Evolutionary conservation across 2,888 invertebrate species (phyloP).

Genomic region (Himalopsyche japonica): DNA sequence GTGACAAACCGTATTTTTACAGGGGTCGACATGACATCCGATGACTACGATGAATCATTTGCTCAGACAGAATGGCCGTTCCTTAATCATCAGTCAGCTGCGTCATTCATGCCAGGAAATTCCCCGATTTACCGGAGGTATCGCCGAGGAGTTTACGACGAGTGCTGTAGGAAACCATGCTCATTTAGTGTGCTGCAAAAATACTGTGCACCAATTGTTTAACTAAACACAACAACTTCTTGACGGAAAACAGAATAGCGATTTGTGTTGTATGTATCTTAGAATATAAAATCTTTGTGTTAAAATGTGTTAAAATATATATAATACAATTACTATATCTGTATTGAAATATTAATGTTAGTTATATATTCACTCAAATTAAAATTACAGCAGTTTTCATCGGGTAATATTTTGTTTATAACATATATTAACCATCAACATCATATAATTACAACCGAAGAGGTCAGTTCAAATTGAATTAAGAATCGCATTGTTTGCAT

Average conservation of each 20-base stretch:
- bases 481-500: too few species aligned
- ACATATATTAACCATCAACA: too few species aligned
- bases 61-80: not conserved
- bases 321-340: too few species aligned
- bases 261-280: not conserved
- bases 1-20: not conserved
- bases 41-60: not conserved
- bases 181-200: slow-evolving; percentile 46
- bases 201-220: slow-evolving; percentile 45
- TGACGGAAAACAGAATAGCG: not conserved
- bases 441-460: too few species aligned
- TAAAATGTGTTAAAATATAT: too few species aligned
- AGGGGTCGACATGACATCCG: not conserved
- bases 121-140: slow-evolving; percentile 9
- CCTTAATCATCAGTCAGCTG: not conserved
- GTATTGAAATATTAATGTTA: too few species aligned
- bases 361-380: too few species aligned
- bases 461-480: too few species aligned
- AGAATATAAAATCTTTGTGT: too few species aligned
- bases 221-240: not conserved
- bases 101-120: not conserved
- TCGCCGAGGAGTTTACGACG: slow-evolving; percentile 50
- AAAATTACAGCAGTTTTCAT: too few species aligned
- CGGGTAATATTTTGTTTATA: too few species aligned
- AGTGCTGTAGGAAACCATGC: slow-evolving; percentile 52